Evolutionary conservation across 2,888 invertebrate genomes (phyloP).

Genomic region (Lasioglossum calceatum): DNA sequence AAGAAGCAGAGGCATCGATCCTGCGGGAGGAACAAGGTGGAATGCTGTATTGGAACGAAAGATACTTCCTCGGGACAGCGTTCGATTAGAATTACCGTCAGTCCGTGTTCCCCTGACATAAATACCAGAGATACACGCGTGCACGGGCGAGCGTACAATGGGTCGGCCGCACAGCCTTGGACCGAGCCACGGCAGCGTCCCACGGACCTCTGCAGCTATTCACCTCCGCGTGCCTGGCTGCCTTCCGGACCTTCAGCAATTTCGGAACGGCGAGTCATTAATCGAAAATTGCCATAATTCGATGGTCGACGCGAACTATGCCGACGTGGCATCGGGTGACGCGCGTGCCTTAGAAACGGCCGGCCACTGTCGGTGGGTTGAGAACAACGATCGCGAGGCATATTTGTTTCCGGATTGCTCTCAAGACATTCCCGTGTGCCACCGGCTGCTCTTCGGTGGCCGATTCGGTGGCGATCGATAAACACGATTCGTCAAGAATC

Average conservation of each 20-base stretch:
- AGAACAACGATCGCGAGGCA: conserved; percentile 1
- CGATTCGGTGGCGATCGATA: not conserved
- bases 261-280: conserved; percentile 64
- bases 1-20: conserved; percentile 6
- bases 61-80: conserved; percentile 64
- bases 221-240: conserved; percentile 52
- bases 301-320: conserved; percentile 56
- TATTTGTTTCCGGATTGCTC: not conserved
- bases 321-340: conserved; percentile 24
- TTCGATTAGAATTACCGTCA: conserved; percentile 73
- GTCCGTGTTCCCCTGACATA: conserved; percentile 58
- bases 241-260: conserved; percentile 57
- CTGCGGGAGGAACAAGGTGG: conserved; percentile 2
- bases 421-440: not conserved
- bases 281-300: conserved; percentile 67
- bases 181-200: conserved; percentile 23
- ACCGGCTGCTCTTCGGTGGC: not conserved
- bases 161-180: conserved; percentile 33
- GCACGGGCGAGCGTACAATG: conserved; percentile 40
- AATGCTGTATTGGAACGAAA: conserved; percentile 60
- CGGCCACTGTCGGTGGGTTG: not conserved
- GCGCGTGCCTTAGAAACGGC: conserved; percentile 10
- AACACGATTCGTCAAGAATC: not conserved
- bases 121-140: conserved; percentile 60
- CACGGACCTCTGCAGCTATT: conserved; percentile 53